Evolutionary conservation across 2,113 vertebrate species (phyloP).

Genomic region (Gopherus evgoodei): DNA sequence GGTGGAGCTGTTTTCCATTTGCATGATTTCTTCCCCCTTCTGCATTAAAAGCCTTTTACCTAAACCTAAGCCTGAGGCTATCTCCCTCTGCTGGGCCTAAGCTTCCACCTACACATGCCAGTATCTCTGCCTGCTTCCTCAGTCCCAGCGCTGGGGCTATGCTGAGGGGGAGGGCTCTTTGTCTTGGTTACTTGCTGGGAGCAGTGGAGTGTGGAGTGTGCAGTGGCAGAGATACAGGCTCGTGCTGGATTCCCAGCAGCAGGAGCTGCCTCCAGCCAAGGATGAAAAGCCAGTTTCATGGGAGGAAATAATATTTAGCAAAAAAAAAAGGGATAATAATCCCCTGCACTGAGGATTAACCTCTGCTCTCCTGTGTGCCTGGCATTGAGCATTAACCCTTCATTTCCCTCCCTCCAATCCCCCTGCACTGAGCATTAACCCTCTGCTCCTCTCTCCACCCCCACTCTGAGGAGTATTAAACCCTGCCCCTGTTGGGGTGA

Average conservation of each 20-base stretch:
- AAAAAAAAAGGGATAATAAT: background rate
- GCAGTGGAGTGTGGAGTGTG: constrained; percentile 64
- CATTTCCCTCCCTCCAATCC: background rate
- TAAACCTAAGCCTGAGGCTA: constrained; percentile 9
- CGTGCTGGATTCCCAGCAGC: constrained; percentile 71
- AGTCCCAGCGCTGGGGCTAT: constrained; percentile 16
- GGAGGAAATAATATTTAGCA: constrained; percentile 77
- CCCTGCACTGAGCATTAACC: background rate
- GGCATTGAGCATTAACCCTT: background rate
- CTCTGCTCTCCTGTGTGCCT: background rate
- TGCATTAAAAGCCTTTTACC: background rate
- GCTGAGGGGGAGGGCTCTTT: background rate
- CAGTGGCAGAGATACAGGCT: constrained; percentile 56
- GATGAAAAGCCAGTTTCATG: constrained; percentile 76
- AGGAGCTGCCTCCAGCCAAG: constrained; percentile 73
- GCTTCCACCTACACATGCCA: background rate
- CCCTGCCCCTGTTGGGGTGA: background rate
- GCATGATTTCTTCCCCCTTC: background rate
- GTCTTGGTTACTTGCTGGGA: constrained; percentile 62
- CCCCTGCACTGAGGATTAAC: background rate
- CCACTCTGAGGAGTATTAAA: background rate
- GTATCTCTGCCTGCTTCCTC: background rate
- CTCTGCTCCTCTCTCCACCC: background rate
- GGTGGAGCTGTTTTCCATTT: background rate
- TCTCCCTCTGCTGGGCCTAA: background rate